Evolutionary conservation across 2,113 vertebrate species (phyloP).

Genomic region (Oceanodroma tethys): DNA sequence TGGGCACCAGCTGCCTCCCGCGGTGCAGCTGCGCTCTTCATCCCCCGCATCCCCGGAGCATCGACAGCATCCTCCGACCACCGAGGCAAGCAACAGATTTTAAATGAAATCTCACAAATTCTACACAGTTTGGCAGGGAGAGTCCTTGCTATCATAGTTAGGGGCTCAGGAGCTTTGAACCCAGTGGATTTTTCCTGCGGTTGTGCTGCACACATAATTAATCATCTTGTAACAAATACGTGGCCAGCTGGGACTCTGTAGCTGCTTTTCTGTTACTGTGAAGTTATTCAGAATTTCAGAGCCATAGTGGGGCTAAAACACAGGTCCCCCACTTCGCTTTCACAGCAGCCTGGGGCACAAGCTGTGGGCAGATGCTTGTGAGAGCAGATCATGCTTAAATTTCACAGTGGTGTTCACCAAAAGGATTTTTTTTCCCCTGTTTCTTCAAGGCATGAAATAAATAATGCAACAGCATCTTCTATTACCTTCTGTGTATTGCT

Average conservation of each 20-base stretch:
- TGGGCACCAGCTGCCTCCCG: background rate
- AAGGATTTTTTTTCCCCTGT: no score
- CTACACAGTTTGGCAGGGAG: background rate
- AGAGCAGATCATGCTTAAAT: background rate
- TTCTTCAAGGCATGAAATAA: background rate
- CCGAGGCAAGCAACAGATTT: background rate
- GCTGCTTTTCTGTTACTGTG: background rate
- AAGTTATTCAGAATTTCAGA: background rate
- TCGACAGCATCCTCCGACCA: background rate
- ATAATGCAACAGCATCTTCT: background rate
- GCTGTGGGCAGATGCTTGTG: background rate
- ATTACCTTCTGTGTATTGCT: background rate
- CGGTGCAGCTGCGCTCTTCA: background rate
- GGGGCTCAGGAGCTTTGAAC: background rate
- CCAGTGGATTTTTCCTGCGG: background rate
- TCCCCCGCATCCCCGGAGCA: background rate
- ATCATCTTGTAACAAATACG: background rate
- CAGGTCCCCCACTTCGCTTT: no score
- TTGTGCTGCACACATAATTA: background rate
- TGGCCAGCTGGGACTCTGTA: background rate
- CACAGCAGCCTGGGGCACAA: background rate
- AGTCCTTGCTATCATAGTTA: background rate
- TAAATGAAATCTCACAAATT: background rate
- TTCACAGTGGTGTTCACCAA: background rate
- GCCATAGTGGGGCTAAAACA: background rate